These are phyloP conservation scores for Leontocebus nigricollis DNA, from an alignment of 2,797 vertebrate genomes.

Conservation along the genomic window DNA sequence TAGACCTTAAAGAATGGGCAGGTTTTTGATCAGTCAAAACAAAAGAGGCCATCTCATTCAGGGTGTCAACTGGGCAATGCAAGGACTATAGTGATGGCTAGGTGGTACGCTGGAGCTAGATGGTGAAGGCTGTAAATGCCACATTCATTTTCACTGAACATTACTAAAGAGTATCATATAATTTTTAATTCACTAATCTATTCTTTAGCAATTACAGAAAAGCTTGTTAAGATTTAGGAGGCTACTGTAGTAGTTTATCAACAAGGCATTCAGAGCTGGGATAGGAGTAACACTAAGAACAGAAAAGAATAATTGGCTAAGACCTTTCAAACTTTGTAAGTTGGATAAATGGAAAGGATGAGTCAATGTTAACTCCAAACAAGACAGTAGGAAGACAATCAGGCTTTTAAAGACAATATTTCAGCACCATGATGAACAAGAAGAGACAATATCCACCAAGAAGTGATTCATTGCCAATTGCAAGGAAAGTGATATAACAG, in stretches of 20 bases:
- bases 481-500: background rate
- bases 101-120: background rate
- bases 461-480: background rate
- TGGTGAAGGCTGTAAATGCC: background rate
- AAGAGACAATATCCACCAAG: background rate
- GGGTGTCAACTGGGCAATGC: background rate
- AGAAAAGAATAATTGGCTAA: background rate
- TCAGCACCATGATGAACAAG: background rate
- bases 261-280: background rate
- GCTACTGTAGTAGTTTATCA: background rate
- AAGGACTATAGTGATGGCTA: background rate
- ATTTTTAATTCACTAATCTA: background rate
- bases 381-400: background rate
- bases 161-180: background rate
- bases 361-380: background rate
- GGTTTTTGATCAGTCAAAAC: background rate
- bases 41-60: background rate
- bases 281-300: background rate
- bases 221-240: background rate
- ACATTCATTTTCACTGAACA: background rate
- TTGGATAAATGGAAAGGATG: background rate
- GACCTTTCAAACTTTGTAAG: background rate
- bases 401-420: background rate
- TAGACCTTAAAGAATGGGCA: background rate
- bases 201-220: conserved; percentile 20